Evolutionary conservation across 2,888 invertebrate species (phyloP).

Genomic region (Spodoptera littoralis): DNA sequence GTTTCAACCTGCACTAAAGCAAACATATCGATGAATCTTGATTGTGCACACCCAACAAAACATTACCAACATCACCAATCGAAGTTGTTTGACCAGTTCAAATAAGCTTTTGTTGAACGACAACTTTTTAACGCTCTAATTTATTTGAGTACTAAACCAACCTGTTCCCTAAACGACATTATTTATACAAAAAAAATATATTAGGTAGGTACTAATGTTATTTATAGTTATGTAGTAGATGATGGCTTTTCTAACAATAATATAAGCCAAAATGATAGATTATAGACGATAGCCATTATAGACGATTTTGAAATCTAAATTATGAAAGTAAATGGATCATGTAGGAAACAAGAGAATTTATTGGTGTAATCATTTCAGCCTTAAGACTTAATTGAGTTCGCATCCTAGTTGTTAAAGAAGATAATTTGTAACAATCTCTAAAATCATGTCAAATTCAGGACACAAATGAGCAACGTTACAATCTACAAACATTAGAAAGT

Average conservation of each 20-base stretch:
- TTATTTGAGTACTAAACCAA: slow-evolving; percentile 38
- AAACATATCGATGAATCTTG: slow-evolving; percentile 46
- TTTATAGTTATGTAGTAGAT: neutral
- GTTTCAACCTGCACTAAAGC: slow-evolving; percentile 31
- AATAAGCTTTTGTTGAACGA: slow-evolving; percentile 65
- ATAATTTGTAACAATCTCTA: neutral
- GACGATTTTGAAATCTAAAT: neutral
- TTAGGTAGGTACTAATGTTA: slow-evolving; percentile 18
- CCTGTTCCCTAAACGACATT: slow-evolving; percentile 43
- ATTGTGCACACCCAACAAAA: slow-evolving; percentile 43
- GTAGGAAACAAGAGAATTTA: no score
- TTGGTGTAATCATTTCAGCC: neutral
- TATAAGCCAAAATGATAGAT: no score
- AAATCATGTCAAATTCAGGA: slow-evolving; percentile 12
- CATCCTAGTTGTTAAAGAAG: neutral
- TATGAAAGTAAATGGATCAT: no score
- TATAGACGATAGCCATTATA: no score
- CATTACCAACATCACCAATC: slow-evolving; percentile 60
- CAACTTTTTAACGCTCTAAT: slow-evolving; percentile 64
- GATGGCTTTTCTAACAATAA: no score
- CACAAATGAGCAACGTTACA: slow-evolving; percentile 30
- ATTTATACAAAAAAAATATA: slow-evolving; percentile 23
- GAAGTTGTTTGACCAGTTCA: slow-evolving; percentile 61
- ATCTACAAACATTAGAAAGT: slow-evolving; percentile 52
- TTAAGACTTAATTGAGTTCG: neutral